A percentile compares a stretch with the other conserved stretches of the same genome.
Evolutionary conservation across 2,888 invertebrate species (phyloP).

Genomic region (Drosophila leonis): DNA sequence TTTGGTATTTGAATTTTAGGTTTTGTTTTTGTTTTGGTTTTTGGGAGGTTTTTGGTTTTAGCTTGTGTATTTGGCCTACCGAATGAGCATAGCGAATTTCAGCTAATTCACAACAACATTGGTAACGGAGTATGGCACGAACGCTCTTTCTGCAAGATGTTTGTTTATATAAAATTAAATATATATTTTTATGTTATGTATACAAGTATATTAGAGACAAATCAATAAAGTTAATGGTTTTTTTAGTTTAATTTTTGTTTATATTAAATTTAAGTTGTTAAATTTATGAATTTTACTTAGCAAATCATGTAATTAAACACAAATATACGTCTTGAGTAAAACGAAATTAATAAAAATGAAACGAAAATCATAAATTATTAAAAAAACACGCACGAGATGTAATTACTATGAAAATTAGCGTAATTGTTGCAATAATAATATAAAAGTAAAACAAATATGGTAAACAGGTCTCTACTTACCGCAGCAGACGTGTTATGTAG

Average conservation of each 20-base stretch:
- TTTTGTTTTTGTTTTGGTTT: slow-evolving; percentile 42
- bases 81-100: slow-evolving; percentile 86
- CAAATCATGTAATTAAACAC: slow-evolving; percentile 43
- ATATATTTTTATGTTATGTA: slow-evolving; percentile 58
- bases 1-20: slow-evolving; percentile 47
- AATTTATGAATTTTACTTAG: slow-evolving; percentile 39
- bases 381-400: slow-evolving; percentile 66
- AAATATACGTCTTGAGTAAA: slow-evolving; percentile 29
- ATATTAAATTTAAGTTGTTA: slow-evolving; percentile 36
- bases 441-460: slow-evolving; percentile 5
- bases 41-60: slow-evolving; percentile 64
- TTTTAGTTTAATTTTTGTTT: slow-evolving; percentile 32
- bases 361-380: slow-evolving; percentile 34
- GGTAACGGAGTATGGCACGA: slow-evolving; percentile 86
- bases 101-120: slow-evolving; percentile 86
- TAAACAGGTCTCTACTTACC: slow-evolving; percentile 87
- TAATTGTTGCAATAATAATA: slow-evolving; percentile 50
- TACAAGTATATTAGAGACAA: slow-evolving; percentile 46
- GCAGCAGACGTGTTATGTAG: slow-evolving; percentile 94
- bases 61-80: slow-evolving; percentile 84
- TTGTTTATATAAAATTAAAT: slow-evolving; percentile 76
- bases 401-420: slow-evolving; percentile 70
- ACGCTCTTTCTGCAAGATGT: slow-evolving; percentile 86
- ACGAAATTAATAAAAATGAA: slow-evolving; percentile 13
- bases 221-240: slow-evolving; percentile 28